Base-by-base conservation (phyloP, 2,113 vertebrate genomes). In the Zosterops pallidus region DNA sequence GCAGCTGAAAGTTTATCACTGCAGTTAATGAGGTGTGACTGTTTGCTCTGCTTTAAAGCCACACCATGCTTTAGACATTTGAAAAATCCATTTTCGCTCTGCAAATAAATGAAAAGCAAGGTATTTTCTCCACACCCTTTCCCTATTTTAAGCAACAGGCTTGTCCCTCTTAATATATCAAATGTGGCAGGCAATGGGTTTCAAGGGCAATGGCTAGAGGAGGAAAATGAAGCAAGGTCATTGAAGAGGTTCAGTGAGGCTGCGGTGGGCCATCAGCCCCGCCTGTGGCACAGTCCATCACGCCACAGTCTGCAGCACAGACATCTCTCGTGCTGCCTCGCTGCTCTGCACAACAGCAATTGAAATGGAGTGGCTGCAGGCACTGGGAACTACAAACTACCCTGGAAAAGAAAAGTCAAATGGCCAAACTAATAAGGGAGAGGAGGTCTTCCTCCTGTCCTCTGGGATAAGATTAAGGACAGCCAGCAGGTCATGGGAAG, bases 221-320 rank as follows among this genome's bases (percentile, higher is more conserved):
- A 84, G 44, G 56, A 55, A 60, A 63, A 88, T 6, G 37, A 90
- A 94, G 35, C 64, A 80, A 90, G 75, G 90, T 46, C 24, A 1
- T 1, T 0, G 4, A 12, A 23, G 53, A 3, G 9, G 65, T 56
- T 84, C 20, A 5, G 20, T 4, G 62, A 47, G 52, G 76, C 89
- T 33, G 64, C 0, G 1, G 47, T 31, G 31, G 80, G 53, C 71
- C 25, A 33, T 19, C 21, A 7, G 71, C 55, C 39, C 71, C 7
- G 14, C 64, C 57, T 16, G 76, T 12, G 6, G 60, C 9, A 2
- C 14, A 6, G 68, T 63, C 57, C 63, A 13, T 83, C 67, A 31
- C 0, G 2, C 31, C 4, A 3, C 2, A 0, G n/a, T 49, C 62
- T 33, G 53, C 2, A 1, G 44, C 11, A 39, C 4, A 0, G 31